Percentiles rank a stretch among this genome's conserved stretches.
phyloP scores from a whole-genome alignment of 2,113 vertebrate species.

The Petroica traversi region DNA sequence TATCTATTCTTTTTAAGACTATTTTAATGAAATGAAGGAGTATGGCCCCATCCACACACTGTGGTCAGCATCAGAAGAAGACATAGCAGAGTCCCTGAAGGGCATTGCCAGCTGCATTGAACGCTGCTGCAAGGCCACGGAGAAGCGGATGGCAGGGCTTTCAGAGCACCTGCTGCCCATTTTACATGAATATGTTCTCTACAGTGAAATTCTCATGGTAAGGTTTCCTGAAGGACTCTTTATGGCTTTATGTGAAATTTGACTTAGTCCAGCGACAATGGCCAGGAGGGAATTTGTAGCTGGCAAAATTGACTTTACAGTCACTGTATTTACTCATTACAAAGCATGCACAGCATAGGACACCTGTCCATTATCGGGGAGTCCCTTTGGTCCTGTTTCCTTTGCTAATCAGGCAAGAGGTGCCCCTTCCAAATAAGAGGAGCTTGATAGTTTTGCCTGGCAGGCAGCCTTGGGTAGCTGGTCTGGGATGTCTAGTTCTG shows the following conservation, averaged over 20 bases:
- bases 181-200: constrained; percentile 91
- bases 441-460: background rate
- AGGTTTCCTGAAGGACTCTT: background rate
- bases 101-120: constrained; percentile 83
- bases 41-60: constrained; percentile 81
- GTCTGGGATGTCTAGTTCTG: background rate
- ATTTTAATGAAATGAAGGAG: constrained; percentile 87
- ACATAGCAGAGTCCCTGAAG: constrained; percentile 79
- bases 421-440: background rate
- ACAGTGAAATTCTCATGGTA: constrained; percentile 90
- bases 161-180: constrained; percentile 81
- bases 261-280: background rate
- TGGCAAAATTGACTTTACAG: background rate
- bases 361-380: background rate
- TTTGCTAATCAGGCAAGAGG: background rate
- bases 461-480: background rate
- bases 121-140: constrained; percentile 80
- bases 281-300: background rate
- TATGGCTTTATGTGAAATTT: background rate
- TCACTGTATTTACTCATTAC: background rate
- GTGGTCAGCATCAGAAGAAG: constrained; percentile 87
- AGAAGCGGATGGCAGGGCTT: constrained; percentile 79
- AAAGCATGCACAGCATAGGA: background rate
- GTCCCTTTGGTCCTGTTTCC: background rate
- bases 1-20: constrained; percentile 73